phyloP scores from a whole-genome alignment of 2,113 vertebrate genomes.

The Pelecanus crispus region DNA sequence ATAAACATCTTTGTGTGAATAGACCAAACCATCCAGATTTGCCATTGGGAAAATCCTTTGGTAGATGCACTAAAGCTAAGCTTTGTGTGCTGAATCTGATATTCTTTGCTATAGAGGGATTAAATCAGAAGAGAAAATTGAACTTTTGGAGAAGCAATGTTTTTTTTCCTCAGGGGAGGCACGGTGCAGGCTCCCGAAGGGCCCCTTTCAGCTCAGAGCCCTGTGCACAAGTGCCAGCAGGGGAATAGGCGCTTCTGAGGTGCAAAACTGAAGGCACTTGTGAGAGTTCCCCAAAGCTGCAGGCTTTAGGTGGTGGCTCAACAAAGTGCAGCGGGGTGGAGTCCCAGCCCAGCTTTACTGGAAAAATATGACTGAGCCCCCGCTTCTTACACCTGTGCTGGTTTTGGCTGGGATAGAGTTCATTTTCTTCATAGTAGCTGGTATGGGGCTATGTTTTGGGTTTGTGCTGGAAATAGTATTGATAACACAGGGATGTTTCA shows the following conservation, averaged over 20 bases:
- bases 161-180: no score
- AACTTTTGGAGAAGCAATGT: background rate
- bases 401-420: no score
- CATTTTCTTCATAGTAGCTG: no score
- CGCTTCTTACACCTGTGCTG: background rate
- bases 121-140: background rate
- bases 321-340: background rate
- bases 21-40: background rate
- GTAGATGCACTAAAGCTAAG: background rate
- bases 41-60: background rate
- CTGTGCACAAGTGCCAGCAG: fast-evolving
- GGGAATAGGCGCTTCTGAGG: fast-evolving
- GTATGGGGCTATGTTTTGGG: no score
- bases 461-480: no score
- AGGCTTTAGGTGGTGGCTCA: background rate
- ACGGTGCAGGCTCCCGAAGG: background rate
- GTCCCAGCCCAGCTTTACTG: background rate
- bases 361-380: background rate
- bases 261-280: background rate
- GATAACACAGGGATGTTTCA: no score
- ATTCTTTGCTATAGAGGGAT: background rate
- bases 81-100: background rate
- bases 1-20: background rate
- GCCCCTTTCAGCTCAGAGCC: background rate
- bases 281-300: background rate